Evolutionary conservation across 2,888 invertebrate species (phyloP).

Genomic region (Argyra leucocephala): DNA sequence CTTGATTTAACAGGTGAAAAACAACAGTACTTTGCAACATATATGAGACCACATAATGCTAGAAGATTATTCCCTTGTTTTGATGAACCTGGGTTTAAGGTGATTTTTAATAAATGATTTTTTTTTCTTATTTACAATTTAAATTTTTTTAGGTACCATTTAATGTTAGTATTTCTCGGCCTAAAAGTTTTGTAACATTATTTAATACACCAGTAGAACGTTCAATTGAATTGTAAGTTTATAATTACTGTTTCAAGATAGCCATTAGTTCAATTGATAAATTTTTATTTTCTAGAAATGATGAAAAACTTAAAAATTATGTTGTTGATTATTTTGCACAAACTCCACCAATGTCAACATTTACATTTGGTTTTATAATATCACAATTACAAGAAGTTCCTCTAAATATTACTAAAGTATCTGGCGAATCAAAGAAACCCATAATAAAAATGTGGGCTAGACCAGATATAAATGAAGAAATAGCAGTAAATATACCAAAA

Average conservation of each 20-base stretch:
- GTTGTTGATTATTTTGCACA: slow-evolving; percentile 59
- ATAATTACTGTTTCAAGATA: no score
- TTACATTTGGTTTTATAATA: slow-evolving; percentile 62
- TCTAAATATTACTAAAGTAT: slow-evolving; percentile 22
- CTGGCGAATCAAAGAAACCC: slow-evolving; percentile 30
- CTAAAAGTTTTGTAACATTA: slow-evolving; percentile 49
- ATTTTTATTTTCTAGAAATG: slow-evolving; percentile 15
- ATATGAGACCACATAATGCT: slow-evolving; percentile 63
- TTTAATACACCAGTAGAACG: slow-evolving; percentile 55
- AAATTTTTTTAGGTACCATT: slow-evolving; percentile 53
- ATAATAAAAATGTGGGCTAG: slow-evolving; percentile 44
- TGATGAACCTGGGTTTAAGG: slow-evolving; percentile 68
- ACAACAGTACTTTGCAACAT: slow-evolving; percentile 54
- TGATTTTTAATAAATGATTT: slow-evolving; percentile 38
- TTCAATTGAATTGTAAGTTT: slow-evolving; percentile 52
- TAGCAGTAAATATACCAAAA: slow-evolving; percentile 23
- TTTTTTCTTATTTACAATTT: slow-evolving; percentile 6
- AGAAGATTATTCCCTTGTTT: slow-evolving; percentile 72
- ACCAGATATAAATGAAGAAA: slow-evolving; percentile 43
- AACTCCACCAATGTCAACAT: slow-evolving; percentile 68
- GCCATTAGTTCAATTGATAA: background rate
- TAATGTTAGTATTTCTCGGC: slow-evolving; percentile 53
- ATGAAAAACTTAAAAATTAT: slow-evolving; percentile 39
- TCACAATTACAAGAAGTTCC: slow-evolving; percentile 50
- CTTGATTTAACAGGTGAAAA: slow-evolving; percentile 40